Base-by-base conservation (phyloP, 2,888 invertebrate genomes). In the Cheilosia urbana region DNA sequence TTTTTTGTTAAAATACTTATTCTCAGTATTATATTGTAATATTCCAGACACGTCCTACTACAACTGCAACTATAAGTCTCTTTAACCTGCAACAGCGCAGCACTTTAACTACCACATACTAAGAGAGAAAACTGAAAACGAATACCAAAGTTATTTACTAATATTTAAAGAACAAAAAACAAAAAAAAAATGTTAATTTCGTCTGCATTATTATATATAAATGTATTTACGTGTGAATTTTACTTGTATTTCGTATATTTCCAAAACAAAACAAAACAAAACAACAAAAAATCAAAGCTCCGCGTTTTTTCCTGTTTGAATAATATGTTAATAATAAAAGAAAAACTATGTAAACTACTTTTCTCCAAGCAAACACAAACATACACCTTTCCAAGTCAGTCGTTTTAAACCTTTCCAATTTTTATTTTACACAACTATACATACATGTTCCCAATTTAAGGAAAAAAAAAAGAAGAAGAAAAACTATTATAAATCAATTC, bases 181-280 rank as follows among this genome's bases (percentile, higher is more conserved):
- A 57, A 47, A 71, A 66, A 57, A 42, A 58, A 40, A 57, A 72
- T 80, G 75, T 84, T 85, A 77, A 85, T 85, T 85, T 85, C 81
- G 72, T 81, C 85, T 81, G 81, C 85, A 85, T 85, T 85, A 81
- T 72, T 77, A 81, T 81, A 85, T 85, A 81, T 85, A 77, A 81
- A 85, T 85, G 85, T 85, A 81, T 85, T 85, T 81, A 80, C 72
- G 81, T 85, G 85, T 85, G 85, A 85, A 80, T 77, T 85, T 85
- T 85, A 68, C 84, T 80, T 81, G 85, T 85, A 81, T 85, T 85
- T 81, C 81, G 85, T 77, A 77, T 81, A 57, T 80, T 76, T 63
- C 77, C 60, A 45, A 72, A 53, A 37, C 58, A 58, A 27, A 47
- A 75, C 76, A 69, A 69, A n/a, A n/a, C n/a, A n/a, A n/a, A 60